Percentiles rank a stretch among this genome's conserved stretches.
Evolutionary conservation across 2,888 invertebrate genomes (phyloP).

Genomic region (Drosophila nigricruria): DNA sequence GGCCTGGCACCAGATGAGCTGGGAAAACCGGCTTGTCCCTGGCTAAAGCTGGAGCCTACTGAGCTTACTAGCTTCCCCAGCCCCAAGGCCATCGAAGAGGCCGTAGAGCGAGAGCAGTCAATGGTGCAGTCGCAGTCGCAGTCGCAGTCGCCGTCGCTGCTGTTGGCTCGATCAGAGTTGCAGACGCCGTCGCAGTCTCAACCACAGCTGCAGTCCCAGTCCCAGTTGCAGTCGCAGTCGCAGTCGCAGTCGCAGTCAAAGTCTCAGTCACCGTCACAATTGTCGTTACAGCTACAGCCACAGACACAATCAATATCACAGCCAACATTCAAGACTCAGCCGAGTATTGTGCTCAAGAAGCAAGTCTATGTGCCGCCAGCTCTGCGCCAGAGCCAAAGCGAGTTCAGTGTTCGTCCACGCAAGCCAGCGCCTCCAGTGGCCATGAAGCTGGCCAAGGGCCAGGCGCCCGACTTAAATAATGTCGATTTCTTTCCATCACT

Average conservation of each 20-base stretch:
- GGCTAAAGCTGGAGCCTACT: conserved; percentile 39
- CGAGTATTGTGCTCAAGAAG: conserved; percentile 6
- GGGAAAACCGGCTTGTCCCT: conserved; percentile 44
- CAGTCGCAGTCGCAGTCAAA: neutral
- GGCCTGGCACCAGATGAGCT: conserved; percentile 25
- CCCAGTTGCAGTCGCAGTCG: neutral
- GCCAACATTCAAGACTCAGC: conserved; percentile 1
- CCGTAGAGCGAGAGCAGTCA: neutral
- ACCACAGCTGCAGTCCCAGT: neutral
- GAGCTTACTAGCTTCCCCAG: neutral
- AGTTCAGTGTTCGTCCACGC: conserved; percentile 30
- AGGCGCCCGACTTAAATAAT: conserved; percentile 67
- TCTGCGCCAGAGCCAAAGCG: conserved; percentile 59
- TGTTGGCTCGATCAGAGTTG: neutral
- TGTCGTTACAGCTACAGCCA: neutral
- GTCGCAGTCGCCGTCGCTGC: no score
- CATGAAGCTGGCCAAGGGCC: conserved; percentile 45
- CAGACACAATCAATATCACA: neutral
- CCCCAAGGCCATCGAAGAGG: neutral
- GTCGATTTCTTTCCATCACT: conserved; percentile 60
- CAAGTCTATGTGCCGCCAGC: conserved; percentile 66
- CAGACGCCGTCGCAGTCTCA: neutral
- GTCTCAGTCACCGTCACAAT: neutral
- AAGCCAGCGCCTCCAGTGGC: conserved; percentile 16
- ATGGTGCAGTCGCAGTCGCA: neutral